phyloP scores from a whole-genome alignment of 2,888 invertebrate species.

The Cyclophora albipunctata region DNA sequence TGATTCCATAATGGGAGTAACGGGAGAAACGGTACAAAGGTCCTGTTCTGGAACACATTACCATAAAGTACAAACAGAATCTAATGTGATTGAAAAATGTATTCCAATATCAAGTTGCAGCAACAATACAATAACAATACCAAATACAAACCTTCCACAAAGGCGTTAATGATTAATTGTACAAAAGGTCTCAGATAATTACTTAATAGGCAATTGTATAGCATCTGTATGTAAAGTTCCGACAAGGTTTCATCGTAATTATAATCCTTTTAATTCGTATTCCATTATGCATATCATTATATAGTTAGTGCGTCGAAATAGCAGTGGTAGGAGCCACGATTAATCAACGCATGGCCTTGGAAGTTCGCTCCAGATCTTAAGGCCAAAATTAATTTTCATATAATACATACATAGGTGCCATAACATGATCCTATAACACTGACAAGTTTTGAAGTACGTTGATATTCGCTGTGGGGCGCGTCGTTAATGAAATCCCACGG shows the following conservation, averaged over 20 bases:
- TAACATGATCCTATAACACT: constrained; percentile 13
- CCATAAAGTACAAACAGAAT: constrained; percentile 26
- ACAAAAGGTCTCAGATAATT: background rate
- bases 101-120: constrained; percentile 4
- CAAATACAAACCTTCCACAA: constrained; percentile 5
- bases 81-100: constrained; percentile 28
- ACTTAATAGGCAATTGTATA: background rate
- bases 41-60: constrained; percentile 33
- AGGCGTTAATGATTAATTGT: constrained; percentile 14
- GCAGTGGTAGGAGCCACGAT: constrained; percentile 37
- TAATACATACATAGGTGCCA: constrained; percentile 25
- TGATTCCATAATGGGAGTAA: constrained; percentile 35
- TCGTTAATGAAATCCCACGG: constrained; percentile 3
- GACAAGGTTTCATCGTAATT: constrained; percentile 28
- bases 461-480: constrained; percentile 3
- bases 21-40: constrained; percentile 30
- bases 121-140: background rate
- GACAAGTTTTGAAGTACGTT: constrained; percentile 10
- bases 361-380: constrained; percentile 42
- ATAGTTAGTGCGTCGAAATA: constrained; percentile 18
- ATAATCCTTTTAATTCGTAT: constrained; percentile 31
- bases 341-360: constrained; percentile 51
- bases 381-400: constrained; percentile 38
- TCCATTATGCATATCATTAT: constrained; percentile 24
- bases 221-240: too few species aligned